A percentile compares a stretch with the other conserved stretches of the same genome.
These are phyloP conservation scores for Ciconia stormi DNA, from an alignment of 2,113 vertebrate species.

Conservation along the genomic window DNA sequence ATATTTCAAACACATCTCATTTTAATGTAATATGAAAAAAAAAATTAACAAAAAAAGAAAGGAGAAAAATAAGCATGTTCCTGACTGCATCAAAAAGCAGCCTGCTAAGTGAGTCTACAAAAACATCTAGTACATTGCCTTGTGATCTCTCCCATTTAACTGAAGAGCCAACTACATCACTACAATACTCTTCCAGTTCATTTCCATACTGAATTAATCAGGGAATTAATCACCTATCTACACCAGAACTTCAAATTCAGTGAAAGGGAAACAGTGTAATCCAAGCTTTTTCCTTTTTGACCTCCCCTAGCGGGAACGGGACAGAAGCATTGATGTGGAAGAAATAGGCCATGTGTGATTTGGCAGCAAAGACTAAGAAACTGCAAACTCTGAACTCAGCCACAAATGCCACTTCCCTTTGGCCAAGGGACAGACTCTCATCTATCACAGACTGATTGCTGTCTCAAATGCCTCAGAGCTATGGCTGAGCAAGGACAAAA, in stretches of 20 bases:
- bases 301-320: background rate
- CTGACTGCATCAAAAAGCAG: background rate
- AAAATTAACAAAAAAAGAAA: background rate
- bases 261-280: background rate
- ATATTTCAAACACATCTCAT: background rate
- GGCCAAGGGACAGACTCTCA: background rate
- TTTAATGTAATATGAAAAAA: background rate
- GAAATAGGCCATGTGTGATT: background rate
- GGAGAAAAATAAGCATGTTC: background rate
- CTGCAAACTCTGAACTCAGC: background rate
- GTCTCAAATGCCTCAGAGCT: background rate
- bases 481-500: background rate
- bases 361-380: background rate
- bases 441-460: background rate
- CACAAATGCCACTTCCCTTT: background rate
- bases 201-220: background rate
- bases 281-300: background rate
- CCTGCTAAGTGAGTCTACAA: background rate
- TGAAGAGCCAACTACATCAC: background rate
- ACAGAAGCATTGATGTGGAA: accelerated
- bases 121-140: background rate
- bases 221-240: background rate
- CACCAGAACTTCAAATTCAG: background rate
- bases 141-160: background rate
- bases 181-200: background rate